Evolutionary conservation across 2,888 invertebrate species (phyloP).

Genomic region (Tetanocera ferruginea): DNA sequence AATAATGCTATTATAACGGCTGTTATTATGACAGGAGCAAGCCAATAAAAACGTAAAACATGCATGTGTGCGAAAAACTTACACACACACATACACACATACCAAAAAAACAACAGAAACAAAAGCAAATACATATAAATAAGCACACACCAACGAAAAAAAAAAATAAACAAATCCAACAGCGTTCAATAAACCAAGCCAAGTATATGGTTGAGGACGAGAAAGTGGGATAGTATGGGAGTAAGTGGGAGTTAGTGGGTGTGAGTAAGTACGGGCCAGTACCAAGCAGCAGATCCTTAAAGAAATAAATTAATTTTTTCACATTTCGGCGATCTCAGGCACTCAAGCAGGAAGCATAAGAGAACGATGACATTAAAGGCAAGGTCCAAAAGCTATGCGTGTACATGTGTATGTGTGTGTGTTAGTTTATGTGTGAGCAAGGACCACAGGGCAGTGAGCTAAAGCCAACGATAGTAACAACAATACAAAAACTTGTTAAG

Average conservation of each 20-base stretch:
- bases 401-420: not conserved
- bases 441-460: not conserved
- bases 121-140: not conserved
- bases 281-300: not conserved
- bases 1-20: constrained; percentile 32
- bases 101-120: not conserved
- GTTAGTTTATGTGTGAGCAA: not conserved
- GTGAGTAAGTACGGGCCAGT: no score
- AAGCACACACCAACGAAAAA: not conserved
- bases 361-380: not conserved
- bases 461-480: not conserved
- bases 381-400: not conserved
- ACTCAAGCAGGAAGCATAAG: constrained; percentile 1
- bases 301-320: constrained; percentile 12
- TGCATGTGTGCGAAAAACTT: not conserved
- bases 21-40: constrained; percentile 11
- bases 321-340: not conserved
- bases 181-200: not conserved
- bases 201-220: not conserved
- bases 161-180: not conserved
- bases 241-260: no score
- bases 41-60: constrained; percentile 19
- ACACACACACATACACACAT: not conserved
- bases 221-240: no score
- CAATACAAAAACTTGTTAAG: constrained; percentile 24